These are phyloP conservation scores for Leucophenga montana DNA, from an alignment of 2,888 invertebrate genomes.

Conservation along the genomic window DNA sequence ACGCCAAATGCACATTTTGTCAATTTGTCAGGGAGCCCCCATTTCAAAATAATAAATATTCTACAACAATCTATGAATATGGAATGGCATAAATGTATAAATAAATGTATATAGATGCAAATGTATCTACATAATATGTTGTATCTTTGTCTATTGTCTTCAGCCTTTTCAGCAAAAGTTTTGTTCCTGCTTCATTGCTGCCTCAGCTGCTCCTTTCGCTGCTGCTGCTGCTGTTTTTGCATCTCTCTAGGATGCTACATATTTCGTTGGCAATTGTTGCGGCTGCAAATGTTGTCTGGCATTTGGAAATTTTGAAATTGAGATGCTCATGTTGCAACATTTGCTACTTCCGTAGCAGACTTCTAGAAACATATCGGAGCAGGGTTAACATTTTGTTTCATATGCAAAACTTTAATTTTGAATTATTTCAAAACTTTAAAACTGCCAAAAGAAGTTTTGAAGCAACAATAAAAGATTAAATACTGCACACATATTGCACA, in stretches of 20 bases:
- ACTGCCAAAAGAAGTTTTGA: no score
- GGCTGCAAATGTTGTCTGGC: conserved; percentile 7
- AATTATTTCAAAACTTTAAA: no score
- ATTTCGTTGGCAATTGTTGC: neutral
- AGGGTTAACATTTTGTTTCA: no score
- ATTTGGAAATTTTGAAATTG: conserved; percentile 16
- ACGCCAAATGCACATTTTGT: conserved; percentile 56
- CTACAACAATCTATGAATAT: neutral
- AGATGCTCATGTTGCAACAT: conserved; percentile 53
- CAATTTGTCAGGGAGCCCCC: conserved; percentile 13
- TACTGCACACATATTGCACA: neutral
- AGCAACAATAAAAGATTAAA: neutral
- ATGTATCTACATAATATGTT: no score
- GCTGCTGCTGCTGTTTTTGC: no score
- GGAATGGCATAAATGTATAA: no score
- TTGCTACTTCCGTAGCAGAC: conserved; percentile 62
- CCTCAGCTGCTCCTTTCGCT: no score
- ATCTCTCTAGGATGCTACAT: no score
- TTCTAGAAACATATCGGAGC: conserved; percentile 27
- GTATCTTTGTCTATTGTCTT: neutral
- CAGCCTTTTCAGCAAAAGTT: neutral
- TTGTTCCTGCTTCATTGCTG: no score
- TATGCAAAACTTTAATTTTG: no score
- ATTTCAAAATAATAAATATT: neutral
- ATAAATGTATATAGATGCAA: no score